Base-by-base conservation (phyloP, 2,888 invertebrate genomes). In the Diaprepes abbreviatus region DNA sequence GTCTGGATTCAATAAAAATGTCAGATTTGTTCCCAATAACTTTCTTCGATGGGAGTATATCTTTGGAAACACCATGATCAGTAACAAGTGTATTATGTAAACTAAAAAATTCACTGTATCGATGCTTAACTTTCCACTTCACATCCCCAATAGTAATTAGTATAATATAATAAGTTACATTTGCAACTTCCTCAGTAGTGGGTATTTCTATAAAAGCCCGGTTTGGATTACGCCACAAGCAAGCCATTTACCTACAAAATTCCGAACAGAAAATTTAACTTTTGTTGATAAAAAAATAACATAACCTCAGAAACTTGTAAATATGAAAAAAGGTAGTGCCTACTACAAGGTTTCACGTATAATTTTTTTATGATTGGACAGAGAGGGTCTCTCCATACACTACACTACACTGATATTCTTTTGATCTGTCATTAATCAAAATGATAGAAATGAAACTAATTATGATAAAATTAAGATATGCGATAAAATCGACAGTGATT, bases 1-100 rank as follows among this genome's bases (percentile, higher is more conserved):
- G 89, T 60, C 97, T 88, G 78, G 92, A 93, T 79, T 94, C 93
- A 1, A 98, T 88, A 81, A 98, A 98, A 64, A 90, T 87, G 0
- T 94, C 93, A 73, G 93, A 93, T 83, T 93, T 94, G 80, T 96
- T 97, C 0, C 97, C 92, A 77, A 97, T 92, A 2, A 95, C 88
- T 85, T 96, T 97, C 84, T 98, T 98, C 0, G 96, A 96, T 9
- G 98, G 98, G 12, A 98, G 85, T 68, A 95, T 87, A 78, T 94
- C 94, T 81, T 93, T 94, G 5, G 93, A 90, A 2, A 95, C 89
- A 57, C 93, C 93, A 83, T 93, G 92, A 77, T 93, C 92, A 2
- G 87, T 83, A 0, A 94, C 91, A n/a, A 97, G 86, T 80, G 90
- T 90, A 59, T 94, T 93, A 83, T 97, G 94, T 10, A 97, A 87